A percentile compares a stretch with the other conserved stretches of the same genome.
Evolutionary conservation across 2,113 vertebrate species (phyloP).

Genomic region (Saccopteryx leptura): DNA sequence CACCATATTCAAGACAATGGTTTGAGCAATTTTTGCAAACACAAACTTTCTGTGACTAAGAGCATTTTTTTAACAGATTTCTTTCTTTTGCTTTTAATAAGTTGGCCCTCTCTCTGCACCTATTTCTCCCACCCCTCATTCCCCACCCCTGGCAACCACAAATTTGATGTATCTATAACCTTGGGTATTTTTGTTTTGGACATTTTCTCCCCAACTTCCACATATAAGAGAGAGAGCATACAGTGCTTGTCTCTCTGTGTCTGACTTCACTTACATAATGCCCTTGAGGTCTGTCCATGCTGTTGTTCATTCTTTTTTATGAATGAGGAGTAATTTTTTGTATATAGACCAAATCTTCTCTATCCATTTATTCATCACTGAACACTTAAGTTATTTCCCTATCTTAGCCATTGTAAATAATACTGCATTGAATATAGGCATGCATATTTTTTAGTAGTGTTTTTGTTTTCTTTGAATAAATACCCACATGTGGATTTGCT

Average conservation of each 20-base stretch:
- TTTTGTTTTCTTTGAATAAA: not conserved
- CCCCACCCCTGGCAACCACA: not conserved
- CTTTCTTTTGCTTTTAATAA: not conserved
- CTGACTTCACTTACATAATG: not conserved
- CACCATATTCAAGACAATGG: conserved; percentile 67
- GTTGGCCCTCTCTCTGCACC: not conserved
- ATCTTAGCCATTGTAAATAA: not conserved
- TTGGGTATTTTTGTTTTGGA: not conserved
- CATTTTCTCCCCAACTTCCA: not conserved
- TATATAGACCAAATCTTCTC: not conserved
- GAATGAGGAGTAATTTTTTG: not conserved
- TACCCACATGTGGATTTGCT: not conserved
- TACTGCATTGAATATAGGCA: not conserved
- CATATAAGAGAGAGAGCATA: not conserved
- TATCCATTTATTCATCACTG: not conserved
- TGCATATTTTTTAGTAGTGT: not conserved
- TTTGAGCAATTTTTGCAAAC: conserved; percentile 64
- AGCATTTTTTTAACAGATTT: not conserved
- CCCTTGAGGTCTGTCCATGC: not conserved
- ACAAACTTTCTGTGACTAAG: conserved; percentile 56
- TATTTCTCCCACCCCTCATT: not conserved
- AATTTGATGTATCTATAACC: not conserved
- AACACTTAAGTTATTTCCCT: not conserved
- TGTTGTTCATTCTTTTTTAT: not conserved
- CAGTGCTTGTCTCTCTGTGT: not conserved